A percentile compares a stretch with the other conserved stretches of the same genome.
These are phyloP conservation scores for Aldrovandia affinis DNA, from an alignment of 2,797 vertebrate species.

Conservation along the genomic window DNA sequence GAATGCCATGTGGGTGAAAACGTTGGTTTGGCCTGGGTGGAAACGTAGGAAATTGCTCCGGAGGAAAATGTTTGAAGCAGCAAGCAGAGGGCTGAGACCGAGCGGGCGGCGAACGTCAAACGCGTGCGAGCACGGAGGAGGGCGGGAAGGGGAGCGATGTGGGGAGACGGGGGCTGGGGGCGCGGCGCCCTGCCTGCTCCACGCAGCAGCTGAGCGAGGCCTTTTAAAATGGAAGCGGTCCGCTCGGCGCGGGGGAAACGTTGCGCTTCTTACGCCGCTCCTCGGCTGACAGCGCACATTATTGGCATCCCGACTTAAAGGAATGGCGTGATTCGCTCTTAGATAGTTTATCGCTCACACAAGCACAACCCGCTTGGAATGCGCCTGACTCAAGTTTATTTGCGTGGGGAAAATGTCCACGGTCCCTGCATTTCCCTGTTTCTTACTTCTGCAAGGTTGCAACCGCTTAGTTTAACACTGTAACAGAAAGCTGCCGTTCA, in stretches of 20 bases:
- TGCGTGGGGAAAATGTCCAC: background rate
- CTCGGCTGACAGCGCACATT: background rate
- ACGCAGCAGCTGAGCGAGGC: constrained; percentile 20
- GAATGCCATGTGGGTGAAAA: constrained; percentile 16
- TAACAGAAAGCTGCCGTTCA: background rate
- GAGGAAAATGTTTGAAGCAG: constrained; percentile 7
- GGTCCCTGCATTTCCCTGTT: background rate
- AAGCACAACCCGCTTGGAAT: background rate
- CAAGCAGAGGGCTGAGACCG: background rate
- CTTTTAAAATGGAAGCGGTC: background rate
- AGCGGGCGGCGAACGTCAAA: too few relatives aligned
- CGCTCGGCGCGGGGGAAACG: background rate
- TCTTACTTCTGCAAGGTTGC: background rate
- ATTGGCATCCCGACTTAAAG: background rate
- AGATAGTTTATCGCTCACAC: background rate
- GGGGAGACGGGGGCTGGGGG: background rate
- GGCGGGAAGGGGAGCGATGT: too few relatives aligned
- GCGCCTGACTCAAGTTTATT: background rate
- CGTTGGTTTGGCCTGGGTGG: background rate
- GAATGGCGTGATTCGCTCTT: background rate
- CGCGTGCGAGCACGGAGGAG: too few relatives aligned
- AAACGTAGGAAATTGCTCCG: constrained; percentile 18
- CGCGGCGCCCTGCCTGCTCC: constrained; percentile 49
- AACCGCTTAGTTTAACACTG: background rate
- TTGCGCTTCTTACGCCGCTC: constrained; percentile 5